Evolutionary conservation across 2,797 vertebrate genomes (phyloP).

Genomic region (Hoplostethus atlanticus): DNA sequence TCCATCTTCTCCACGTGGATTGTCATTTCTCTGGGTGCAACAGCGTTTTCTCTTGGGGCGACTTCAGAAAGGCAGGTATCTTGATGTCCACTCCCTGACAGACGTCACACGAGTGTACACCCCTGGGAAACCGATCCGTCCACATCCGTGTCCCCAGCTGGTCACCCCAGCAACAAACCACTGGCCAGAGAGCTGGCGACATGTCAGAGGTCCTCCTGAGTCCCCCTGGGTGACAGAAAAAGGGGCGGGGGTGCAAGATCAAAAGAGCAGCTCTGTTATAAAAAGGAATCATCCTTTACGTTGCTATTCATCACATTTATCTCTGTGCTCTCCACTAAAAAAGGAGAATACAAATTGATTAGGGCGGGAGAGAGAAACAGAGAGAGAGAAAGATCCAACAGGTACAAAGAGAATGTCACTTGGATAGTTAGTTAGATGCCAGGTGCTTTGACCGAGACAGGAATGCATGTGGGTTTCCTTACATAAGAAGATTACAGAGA

Average conservation of each 20-base stretch:
- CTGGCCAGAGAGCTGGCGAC: conserved; percentile 87
- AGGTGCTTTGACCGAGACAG: conserved; percentile 74
- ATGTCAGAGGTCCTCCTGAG: conserved; percentile 93
- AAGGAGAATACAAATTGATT: conserved; percentile 3
- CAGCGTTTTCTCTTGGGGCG: conserved; percentile 9
- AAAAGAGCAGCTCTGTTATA: neutral
- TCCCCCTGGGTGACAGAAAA: conserved; percentile 86
- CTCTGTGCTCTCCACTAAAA: neutral
- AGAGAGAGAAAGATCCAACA: conserved; percentile 24
- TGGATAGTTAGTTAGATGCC: conserved; percentile 60
- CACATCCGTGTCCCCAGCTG: conserved; percentile 97
- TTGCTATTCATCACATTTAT: neutral
- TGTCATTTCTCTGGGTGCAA: conserved; percentile 6
- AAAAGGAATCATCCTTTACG: neutral
- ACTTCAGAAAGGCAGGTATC: conserved; percentile 83
- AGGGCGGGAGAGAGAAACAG: conserved; percentile 12
- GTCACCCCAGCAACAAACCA: conserved; percentile 98
- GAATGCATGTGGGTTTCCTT: conserved; percentile 74
- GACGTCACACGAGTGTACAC: conserved; percentile 93
- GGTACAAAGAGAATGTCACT: conserved; percentile 68
- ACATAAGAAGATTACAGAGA: conserved; percentile 79
- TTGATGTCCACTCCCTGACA: conserved; percentile 90
- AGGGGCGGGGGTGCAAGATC: neutral
- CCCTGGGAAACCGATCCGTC: conserved; percentile 90
- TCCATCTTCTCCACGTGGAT: conserved; percentile 7